These are phyloP conservation scores for Phasianus colchicus DNA, from an alignment of 2,113 vertebrate species.

Conservation along the genomic window DNA sequence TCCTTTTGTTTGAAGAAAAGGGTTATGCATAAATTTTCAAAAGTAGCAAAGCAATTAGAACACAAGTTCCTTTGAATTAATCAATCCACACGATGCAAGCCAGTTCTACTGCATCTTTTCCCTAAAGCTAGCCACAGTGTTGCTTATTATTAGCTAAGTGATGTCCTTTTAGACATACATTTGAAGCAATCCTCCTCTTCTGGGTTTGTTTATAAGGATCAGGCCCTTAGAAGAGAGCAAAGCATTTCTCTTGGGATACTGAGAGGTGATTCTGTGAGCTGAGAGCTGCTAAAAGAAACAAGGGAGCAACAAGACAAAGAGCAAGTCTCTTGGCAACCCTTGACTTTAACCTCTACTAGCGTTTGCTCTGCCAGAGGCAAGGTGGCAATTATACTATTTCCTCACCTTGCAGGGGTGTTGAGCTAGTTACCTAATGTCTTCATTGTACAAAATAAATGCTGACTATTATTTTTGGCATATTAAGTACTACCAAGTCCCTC, in stretches of 20 bases:
- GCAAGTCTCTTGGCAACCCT: neutral
- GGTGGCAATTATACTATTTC: conserved; percentile 15
- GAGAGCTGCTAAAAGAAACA: neutral
- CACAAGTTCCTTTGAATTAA: conserved; percentile 1
- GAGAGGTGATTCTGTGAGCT: neutral
- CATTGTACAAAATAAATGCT: conserved; percentile 24
- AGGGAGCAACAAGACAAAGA: neutral
- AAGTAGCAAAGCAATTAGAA: conserved; percentile 26
- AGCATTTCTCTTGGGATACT: neutral
- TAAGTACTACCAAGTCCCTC: neutral
- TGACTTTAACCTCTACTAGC: neutral
- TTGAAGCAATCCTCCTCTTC: neutral
- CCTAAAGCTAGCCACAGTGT: neutral
- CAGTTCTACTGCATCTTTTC: neutral
- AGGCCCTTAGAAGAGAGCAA: neutral
- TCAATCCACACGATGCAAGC: neutral
- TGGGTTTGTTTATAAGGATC: neutral
- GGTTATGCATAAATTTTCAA: neutral
- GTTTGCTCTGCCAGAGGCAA: conserved; percentile 40
- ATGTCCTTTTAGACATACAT: neutral
- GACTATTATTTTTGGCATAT: conserved; percentile 20
- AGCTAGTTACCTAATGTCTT: conserved; percentile 27
- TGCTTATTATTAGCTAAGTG: neutral
- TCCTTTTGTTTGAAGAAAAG: conserved; percentile 30
- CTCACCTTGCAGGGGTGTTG: conserved; percentile 8